phyloP scores from a whole-genome alignment of 2,888 invertebrate species.

The Phalangium opilio region DNA sequence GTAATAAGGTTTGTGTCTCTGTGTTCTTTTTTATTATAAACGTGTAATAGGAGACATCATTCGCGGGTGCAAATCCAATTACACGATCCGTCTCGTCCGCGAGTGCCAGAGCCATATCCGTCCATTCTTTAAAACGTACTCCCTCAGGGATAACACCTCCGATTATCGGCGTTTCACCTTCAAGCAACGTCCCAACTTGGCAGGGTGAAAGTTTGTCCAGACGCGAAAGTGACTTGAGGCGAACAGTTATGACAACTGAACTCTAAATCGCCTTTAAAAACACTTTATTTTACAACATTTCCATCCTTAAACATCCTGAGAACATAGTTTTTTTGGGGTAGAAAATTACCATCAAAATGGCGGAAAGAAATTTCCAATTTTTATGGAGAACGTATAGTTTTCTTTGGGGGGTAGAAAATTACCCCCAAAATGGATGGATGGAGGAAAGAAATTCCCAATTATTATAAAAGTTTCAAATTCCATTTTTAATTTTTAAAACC shows the following conservation, averaged over 20 bases:
- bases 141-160: not conserved
- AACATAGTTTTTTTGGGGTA: too few species aligned
- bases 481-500: too few species aligned
- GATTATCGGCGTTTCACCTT: constrained; percentile 11
- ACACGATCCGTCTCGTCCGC: constrained; percentile 23
- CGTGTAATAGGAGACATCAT: constrained; percentile 22
- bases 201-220: constrained; percentile 13
- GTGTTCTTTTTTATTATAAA: not conserved
- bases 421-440: too few species aligned
- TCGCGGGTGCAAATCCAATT: constrained; percentile 22
- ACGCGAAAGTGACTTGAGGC: constrained; percentile 7
- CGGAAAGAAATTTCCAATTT: too few species aligned
- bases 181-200: constrained; percentile 16
- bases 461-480: too few species aligned
- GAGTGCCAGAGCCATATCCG: constrained; percentile 17
- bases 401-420: too few species aligned
- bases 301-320: too few species aligned
- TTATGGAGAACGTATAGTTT: too few species aligned
- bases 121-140: constrained; percentile 17
- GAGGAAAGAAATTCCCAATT: too few species aligned
- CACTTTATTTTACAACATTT: not conserved
- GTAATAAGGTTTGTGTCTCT: too few species aligned
- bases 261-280: constrained; percentile 12
- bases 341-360: too few species aligned
- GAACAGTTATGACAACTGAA: constrained; percentile 24